phyloP scores from a whole-genome alignment of 1,140 invertebrate genomes.

The Halictus rubicundus region DNA sequence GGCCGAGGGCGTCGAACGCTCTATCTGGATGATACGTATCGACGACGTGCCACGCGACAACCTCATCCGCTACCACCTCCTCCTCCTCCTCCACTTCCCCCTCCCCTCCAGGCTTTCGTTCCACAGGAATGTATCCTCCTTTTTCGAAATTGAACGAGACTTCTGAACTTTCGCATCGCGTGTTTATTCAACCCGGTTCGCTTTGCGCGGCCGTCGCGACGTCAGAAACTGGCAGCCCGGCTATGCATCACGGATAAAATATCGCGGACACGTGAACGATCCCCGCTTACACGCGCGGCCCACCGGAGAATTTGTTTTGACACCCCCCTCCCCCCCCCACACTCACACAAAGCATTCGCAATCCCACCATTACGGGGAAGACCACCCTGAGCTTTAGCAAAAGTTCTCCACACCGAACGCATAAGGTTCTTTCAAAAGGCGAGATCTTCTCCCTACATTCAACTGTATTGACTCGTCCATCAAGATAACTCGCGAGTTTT shows the following conservation, averaged over 20 bases:
- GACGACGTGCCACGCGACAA: conserved; percentile 31
- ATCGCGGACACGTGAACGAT: conserved; percentile 14
- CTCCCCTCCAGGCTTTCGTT: background rate
- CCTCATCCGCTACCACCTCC: no score
- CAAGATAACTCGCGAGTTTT: no score
- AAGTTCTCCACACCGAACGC: no score
- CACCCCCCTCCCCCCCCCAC: no score
- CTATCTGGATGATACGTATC: conserved; percentile 22
- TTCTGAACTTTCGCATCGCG: conserved; percentile 31
- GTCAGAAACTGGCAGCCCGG: conserved; percentile 23
- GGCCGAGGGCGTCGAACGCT: conserved; percentile 1
- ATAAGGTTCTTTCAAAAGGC: no score
- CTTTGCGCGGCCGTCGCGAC: conserved; percentile 15
- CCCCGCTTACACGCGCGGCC: background rate
- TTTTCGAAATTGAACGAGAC: conserved; percentile 27
- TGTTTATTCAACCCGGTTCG: conserved; percentile 22
- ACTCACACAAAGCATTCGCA: background rate
- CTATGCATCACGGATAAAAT: conserved; percentile 27
- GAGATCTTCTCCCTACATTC: no score
- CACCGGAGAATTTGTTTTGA: conserved; percentile 13
- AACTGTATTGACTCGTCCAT: no score
- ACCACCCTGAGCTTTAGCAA: no score
- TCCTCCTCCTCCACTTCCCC: no score
- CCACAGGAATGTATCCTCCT: background rate
- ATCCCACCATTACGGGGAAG: background rate